Evolutionary conservation across 1,140 invertebrate species (phyloP), one percentile per base, ranked within the genome.

Genomic region (Heterodera carotae): DNA sequence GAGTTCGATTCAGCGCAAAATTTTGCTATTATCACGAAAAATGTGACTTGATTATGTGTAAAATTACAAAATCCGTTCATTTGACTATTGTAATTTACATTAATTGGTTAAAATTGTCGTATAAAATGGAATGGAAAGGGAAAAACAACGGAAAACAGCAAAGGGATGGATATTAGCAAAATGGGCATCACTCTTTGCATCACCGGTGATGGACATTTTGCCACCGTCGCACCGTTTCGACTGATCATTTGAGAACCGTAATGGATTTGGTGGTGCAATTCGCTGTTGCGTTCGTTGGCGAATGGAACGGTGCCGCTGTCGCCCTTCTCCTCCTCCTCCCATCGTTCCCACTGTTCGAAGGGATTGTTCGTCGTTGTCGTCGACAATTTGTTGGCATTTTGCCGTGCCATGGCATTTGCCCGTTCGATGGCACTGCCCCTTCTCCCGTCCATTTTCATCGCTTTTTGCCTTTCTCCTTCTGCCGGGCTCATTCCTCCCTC

Each of bases 1-100:
- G 22, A 56, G 66, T 69, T 53, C 66, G 15, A 36, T 77, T 8
- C 64, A 34, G 27, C 69, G 76, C 22, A 77, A 75, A 77, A 74
- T 77, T 31, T 25, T 77, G 18, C 29, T 31, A 77, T 25, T 77
- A 29, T 66, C 36, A 39, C 34, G 62, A 25, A 62, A 62, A 36
- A 74, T 64, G n/a, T n/a, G n/a, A n/a, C n/a, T n/a, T n/a, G n/a
- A n/a, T n/a, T n/a, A n/a, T n/a, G n/a, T n/a, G n/a, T n/a, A n/a
- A n/a, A n/a, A n/a, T n/a, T n/a, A n/a, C n/a, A n/a, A n/a, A n/a
- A n/a, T n/a, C n/a, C n/a, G n/a, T n/a, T n/a, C n/a, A n/a, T n/a
- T 56, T 62, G 56, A 7, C 39, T 18, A 8, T 22, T 70, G 31
- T n/a, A 53, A 22, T 8, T 10, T 71, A 10, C 15, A 71, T 69